Base-by-base conservation (phyloP, 2,888 invertebrate species). In the Papilio elwesi region DNA sequence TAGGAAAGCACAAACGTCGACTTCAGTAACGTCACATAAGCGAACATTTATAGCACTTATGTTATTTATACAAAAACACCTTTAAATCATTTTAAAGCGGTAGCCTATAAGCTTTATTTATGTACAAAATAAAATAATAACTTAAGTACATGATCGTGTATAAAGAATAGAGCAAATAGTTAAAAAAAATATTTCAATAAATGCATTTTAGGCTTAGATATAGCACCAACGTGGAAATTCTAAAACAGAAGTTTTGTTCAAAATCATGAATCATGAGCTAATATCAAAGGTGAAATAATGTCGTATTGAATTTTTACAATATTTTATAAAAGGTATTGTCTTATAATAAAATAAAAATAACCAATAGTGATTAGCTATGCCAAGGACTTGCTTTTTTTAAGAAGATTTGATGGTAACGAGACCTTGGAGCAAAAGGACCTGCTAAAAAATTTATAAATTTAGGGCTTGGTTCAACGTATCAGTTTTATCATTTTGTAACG, bases 81-180 rank as follows among this genome's bases (percentile, higher is more conserved):
- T 90, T 90, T 87, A 89, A 86, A 90, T 88, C 84, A 83, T 85
- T 88, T 85, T 81, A 83, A 48, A 91, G 92, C 92, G 91, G 92
- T 92, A 26, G 26, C 26, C 26, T 26, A 75, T 73, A 76, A 81
- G 82, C 79, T 80, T 83, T 85, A 81, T 77, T 81, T 78, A 82
- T 82, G 82, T 83, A 83, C 83, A 83, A 80, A 81, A 78, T 81
- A 83, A 82, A 80, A 81, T 77, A 82, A 83, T 80, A 84, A 88
- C 85, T 88, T 90, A 90, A 90, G 90, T 90, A 90, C 90, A 81
- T 83, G 49, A 59, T 66, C 55, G 52, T 59, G 66, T 69, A 75
- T 76, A 78, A 79, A 76, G 73, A 78, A 71, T 82, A 76, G 81
- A 63, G 52, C 36, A 57, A 11, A 43, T 49, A 57, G 76, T 78